Conservation (phyloP, 2,888 invertebrate species). For the Limnephilus lunatus region DNA sequence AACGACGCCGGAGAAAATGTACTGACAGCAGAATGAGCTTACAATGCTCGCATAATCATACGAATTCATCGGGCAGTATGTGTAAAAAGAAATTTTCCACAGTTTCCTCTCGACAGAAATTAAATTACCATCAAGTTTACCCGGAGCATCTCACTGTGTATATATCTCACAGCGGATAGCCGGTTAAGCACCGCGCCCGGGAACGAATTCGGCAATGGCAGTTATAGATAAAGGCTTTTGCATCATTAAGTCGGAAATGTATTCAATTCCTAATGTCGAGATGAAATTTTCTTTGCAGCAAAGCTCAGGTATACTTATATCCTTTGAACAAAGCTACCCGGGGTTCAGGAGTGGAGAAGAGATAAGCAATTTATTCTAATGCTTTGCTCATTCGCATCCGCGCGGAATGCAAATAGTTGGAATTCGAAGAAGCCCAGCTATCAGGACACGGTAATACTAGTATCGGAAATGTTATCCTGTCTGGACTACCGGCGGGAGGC, state of each 20-base stretch:
- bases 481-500: not conserved
- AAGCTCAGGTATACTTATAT: slow-evolving; percentile 33
- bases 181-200: slow-evolving; percentile 22
- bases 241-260: slow-evolving; percentile 65
- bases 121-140: slow-evolving; percentile 51
- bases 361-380: slow-evolving; percentile 66
- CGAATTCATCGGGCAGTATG: slow-evolving; percentile 20
- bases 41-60: slow-evolving; percentile 44
- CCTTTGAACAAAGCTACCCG: slow-evolving; percentile 57
- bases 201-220: slow-evolving; percentile 56
- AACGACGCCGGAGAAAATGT: slow-evolving; percentile 18
- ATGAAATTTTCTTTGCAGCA: slow-evolving; percentile 61
- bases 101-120: slow-evolving; percentile 35
- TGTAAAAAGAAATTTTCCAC: slow-evolving; percentile 47
- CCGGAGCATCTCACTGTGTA: not conserved
- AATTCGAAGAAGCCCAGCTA: slow-evolving; percentile 20
- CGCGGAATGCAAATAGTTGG: slow-evolving; percentile 63
- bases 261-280: slow-evolving; percentile 60
- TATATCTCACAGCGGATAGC: slow-evolving; percentile 37
- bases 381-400: slow-evolving; percentile 60
- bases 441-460: slow-evolving; percentile 24
- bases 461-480: slow-evolving; percentile 32
- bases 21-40: slow-evolving; percentile 26
- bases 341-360: slow-evolving; percentile 38
- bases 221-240: slow-evolving; percentile 65